These are phyloP conservation scores for Orycteropus afer DNA, from an alignment of 2,113 vertebrate species.

Conservation along the genomic window DNA sequence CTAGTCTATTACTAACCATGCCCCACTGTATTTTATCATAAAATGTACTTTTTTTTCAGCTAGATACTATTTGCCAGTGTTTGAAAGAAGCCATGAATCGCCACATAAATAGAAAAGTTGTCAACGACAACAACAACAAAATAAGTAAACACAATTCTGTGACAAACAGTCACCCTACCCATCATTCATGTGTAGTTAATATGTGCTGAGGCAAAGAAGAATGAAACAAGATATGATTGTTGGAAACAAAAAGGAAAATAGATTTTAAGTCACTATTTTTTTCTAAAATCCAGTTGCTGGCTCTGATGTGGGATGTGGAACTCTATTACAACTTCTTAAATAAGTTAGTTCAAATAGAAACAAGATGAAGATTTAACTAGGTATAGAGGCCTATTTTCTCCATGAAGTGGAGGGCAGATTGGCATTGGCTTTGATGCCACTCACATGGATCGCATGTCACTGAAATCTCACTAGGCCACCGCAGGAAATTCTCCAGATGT, in stretches of 20 bases:
- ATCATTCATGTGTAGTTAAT: not conserved
- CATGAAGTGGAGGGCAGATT: not conserved
- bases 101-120: not conserved
- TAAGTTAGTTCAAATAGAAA: not conserved
- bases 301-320: not conserved
- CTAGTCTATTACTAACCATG: not conserved
- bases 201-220: not conserved
- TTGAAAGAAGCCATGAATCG: constrained; percentile 12
- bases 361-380: not conserved
- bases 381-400: not conserved
- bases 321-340: not conserved
- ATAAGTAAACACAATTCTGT: not conserved
- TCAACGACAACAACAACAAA: not conserved
- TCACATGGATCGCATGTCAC: not conserved
- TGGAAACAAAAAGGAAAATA: constrained; percentile 23
- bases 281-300: not conserved
- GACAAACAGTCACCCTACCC: not conserved
- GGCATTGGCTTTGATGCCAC: not conserved
- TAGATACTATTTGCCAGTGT: not conserved
- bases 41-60: constrained; percentile 25
- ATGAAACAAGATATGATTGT: not conserved
- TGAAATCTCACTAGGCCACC: not conserved
- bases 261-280: not conserved
- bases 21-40: not conserved
- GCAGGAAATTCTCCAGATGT: not conserved